Base-by-base conservation (phyloP, 2,888 invertebrate genomes). In the Protophormia terraenovae region DNA sequence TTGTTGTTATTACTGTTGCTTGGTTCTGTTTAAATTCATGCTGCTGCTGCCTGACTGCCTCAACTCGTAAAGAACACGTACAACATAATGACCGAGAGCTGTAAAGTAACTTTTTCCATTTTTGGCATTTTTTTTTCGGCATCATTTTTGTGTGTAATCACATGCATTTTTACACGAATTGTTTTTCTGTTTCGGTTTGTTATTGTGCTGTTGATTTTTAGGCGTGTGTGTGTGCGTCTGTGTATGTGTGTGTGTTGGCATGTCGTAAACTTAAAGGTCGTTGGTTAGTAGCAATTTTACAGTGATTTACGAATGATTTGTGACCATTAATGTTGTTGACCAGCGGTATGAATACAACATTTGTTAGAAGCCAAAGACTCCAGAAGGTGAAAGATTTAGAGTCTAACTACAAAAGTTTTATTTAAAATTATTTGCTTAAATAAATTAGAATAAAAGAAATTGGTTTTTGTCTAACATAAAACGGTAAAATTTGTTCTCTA, bases 111-210 rank as follows among this genome's bases (percentile, higher is more conserved):
- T 75, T 82, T 32, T 85, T 71, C 85, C 85, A 82, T 85, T 85
- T 85, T 85, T 85, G 85, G 85, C 78, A 82, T 47, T 82, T 81
- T n/a, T n/a, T 78, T 82, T 78, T 78, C 78, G 81, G 73, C 69
- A 64, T 82, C 53, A 53, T 53, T 69, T 78, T 64, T 78, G 4
- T 47, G 19, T 84, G 67, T 79, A 82, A 82, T 85, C 82, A 82
- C 83, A 79, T 82, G 83, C 76, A 86, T 83, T 80, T 86, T 83
- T 80, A 86, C 83, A 83, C 80, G 83, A 83, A 83, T 86, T n/a
- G n/a, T n/a, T n/a, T n/a, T 83, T 67, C 66, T 73, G 41, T 47
- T 80, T n/a, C n/a, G n/a, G n/a, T n/a, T n/a, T n/a, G n/a, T n/a
- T n/a, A n/a, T n/a, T 71, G 32, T 47, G 14, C 24, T 60, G 2